Conservation (phyloP, 1,140 invertebrate genomes). For the Caenorhabditis remanei region DNA sequence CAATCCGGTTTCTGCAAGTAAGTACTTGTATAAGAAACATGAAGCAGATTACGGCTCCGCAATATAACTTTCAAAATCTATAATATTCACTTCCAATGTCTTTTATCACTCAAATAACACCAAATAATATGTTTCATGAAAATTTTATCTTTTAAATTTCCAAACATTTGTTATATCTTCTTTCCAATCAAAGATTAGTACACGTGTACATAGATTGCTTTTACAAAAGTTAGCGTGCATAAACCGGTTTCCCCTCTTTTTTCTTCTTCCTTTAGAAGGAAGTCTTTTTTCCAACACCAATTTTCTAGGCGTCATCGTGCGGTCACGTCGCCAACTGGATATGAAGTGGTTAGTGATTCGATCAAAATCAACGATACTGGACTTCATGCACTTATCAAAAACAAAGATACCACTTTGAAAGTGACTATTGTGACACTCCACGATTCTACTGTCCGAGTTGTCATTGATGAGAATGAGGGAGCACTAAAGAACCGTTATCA, state of each 20-base stretch:
- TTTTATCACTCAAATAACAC: neutral
- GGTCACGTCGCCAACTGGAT: slow-evolving; percentile 65
- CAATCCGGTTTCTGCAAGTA: slow-evolving; percentile 77
- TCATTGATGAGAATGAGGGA: slow-evolving; percentile 72
- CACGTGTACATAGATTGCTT: neutral
- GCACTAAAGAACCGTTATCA: slow-evolving; percentile 71
- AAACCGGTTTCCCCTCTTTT: slow-evolving; percentile 30
- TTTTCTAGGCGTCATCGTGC: slow-evolving; percentile 65
- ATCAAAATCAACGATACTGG: slow-evolving; percentile 75
- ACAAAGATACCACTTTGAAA: slow-evolving; percentile 68
- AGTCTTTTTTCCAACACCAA: slow-evolving; percentile 32
- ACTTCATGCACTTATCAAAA: slow-evolving; percentile 69
- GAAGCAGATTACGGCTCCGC: too few relatives aligned
- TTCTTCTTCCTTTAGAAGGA: neutral
- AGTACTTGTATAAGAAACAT: neutral
- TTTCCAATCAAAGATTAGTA: neutral
- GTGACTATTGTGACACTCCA: slow-evolving; percentile 54
- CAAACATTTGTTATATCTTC: too few relatives aligned
- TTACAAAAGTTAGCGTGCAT: neutral
- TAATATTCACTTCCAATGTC: too few relatives aligned
- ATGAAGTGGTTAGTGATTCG: slow-evolving; percentile 68
- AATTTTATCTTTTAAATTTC: neutral
- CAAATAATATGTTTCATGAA: neutral
- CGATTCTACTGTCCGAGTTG: slow-evolving; percentile 59
- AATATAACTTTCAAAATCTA: too few relatives aligned